Conservation (phyloP, 2,797 vertebrate species). For the Danio choprae region DNA sequence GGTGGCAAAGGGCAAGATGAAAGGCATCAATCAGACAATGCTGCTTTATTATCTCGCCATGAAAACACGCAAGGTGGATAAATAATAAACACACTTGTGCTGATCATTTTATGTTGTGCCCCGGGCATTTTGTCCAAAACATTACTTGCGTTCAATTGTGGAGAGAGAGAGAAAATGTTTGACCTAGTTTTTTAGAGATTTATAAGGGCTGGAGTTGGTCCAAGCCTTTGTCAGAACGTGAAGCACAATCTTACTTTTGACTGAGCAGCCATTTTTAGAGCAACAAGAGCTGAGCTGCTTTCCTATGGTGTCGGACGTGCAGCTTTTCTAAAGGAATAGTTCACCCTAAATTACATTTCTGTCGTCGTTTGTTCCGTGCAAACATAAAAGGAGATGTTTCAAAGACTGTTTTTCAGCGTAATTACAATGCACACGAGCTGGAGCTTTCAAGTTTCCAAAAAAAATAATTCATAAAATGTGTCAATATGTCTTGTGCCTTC, state of each 20-base stretch:
- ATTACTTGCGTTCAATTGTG: background rate
- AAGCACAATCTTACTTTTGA: slow-evolving; percentile 23
- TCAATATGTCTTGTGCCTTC: background rate
- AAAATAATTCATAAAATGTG: background rate
- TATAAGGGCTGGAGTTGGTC: slow-evolving; percentile 21
- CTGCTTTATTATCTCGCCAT: slow-evolving; percentile 49
- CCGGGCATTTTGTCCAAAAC: slow-evolving; percentile 2
- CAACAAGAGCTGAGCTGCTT: slow-evolving; percentile 11
- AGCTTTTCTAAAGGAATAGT: background rate
- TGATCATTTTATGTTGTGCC: slow-evolving; percentile 16
- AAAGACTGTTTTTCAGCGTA: slow-evolving; percentile 1
- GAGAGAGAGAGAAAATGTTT: slow-evolving; percentile 18
- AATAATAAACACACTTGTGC: slow-evolving; percentile 16
- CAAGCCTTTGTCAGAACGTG: slow-evolving; percentile 33
- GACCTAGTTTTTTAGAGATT: slow-evolving; percentile 31
- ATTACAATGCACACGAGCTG: background rate
- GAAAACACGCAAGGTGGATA: slow-evolving; percentile 29
- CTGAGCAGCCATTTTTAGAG: background rate
- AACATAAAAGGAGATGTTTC: background rate
- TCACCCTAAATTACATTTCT: background rate
- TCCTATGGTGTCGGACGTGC: background rate
- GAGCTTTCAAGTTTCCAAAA: background rate
- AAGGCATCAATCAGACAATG: slow-evolving; percentile 47
- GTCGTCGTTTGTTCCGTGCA: background rate
- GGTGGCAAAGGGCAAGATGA: slow-evolving; percentile 56